Evolutionary conservation across 2,888 invertebrate species (phyloP), one percentile per base, ranked within the genome.

Genomic region (Pollenia amentaria): DNA sequence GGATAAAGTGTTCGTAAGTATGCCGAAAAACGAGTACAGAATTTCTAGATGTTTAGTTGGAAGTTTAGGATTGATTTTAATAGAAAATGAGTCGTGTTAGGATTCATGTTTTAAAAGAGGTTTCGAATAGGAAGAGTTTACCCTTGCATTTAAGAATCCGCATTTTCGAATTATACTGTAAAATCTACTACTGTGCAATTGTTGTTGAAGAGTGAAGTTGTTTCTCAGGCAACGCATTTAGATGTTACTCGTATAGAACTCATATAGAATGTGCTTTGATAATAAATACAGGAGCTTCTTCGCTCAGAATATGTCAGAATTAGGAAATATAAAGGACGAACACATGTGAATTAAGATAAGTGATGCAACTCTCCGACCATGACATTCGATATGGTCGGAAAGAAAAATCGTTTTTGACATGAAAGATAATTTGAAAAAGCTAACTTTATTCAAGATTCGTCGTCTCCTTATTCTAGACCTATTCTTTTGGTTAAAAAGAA

Each of bases 401-500:
- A 48, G 48, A 48, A 12, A 48, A 67, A 14, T 67, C 10, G 46
- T 67, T 48, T 48, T 29, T 2, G 14, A 21, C 9, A 48, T 67
- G 29, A 18, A 48, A 18, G 14, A 21, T 9, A 29, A 67, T 51
- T 38, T 67, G 8, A 67, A 51, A 18, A 48, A 38, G 48, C 67
- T 48, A n/a, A 29, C n/a, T 29, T 48, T 21, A 67, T 67, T 67
- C 48, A 48, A 51, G 48, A 48, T 48, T 67, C 67, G 18, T 67
- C 48, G 38, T 67, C 67, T 18, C 21, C 67, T 18, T 48, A 67
- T 67, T 67, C 48, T 48, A 67, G 48, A 12, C 48, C 21, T 48
- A 67, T 51, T 67, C 48, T 67, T 67, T 67, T 48, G 12, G 44
- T 29, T 65, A 65, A 46, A 65, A 65, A 65, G 46, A 65, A 46